phyloP scores from a whole-genome alignment of 2,113 vertebrate species.

The Anhinga rufa region DNA sequence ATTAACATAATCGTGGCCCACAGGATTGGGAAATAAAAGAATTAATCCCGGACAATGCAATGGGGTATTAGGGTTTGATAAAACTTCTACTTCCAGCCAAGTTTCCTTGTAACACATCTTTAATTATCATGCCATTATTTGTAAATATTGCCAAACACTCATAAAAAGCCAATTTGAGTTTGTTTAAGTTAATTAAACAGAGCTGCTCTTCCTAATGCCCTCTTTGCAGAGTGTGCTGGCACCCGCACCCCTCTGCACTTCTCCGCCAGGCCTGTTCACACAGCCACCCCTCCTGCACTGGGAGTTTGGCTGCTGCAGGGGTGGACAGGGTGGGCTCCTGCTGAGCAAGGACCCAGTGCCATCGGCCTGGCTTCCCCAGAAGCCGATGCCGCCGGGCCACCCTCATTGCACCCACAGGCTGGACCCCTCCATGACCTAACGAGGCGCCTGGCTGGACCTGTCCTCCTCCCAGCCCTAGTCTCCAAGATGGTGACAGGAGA shows the following conservation, averaged over 20 bases:
- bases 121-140: neutral
- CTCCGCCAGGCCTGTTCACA: rapidly evolving
- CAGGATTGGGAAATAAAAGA: neutral
- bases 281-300: rapidly evolving
- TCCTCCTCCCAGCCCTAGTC: neutral
- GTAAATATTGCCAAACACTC: neutral
- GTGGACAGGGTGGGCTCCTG: rapidly evolving
- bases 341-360: rapidly evolving
- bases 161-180: neutral
- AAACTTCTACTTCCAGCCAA: neutral
- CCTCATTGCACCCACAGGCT: rapidly evolving
- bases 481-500: rapidly evolving
- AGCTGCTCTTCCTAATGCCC: neutral
- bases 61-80: neutral
- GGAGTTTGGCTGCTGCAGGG: neutral
- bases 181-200: conserved; percentile 13
- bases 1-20: neutral
- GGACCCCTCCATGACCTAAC: rapidly evolving
- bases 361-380: rapidly evolving
- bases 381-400: rapidly evolving
- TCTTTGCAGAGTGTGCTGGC: neutral
- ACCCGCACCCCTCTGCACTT: rapidly evolving
- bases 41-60: neutral
- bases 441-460: rapidly evolving
- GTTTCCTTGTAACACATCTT: neutral